Conservation (phyloP, 1,140 invertebrate genomes). For the Psilanteris sp. region DNA sequence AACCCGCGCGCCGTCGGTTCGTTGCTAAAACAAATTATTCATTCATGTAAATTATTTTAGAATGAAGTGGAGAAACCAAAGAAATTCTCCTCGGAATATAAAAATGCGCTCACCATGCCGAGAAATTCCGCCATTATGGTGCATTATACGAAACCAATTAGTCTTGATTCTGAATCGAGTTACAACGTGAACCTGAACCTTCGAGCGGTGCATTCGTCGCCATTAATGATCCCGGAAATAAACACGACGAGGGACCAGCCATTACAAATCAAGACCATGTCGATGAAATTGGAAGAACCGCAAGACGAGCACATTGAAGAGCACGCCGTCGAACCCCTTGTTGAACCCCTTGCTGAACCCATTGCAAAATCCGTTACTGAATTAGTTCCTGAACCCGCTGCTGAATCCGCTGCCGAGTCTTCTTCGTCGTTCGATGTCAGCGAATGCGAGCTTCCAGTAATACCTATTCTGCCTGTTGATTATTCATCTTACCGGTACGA, state of each 20-base stretch:
- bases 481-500: conserved; percentile 69
- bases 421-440: conserved; percentile 58
- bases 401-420: too few relatives aligned
- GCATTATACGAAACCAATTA: conserved; percentile 58
- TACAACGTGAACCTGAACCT: conserved; percentile 49
- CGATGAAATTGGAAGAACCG: not conserved
- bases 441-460: conserved; percentile 52
- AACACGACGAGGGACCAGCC: not conserved
- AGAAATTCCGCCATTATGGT: conserved; percentile 56
- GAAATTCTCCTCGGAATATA: conserved; percentile 7
- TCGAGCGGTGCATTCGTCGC: conserved; percentile 17
- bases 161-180: conserved; percentile 59
- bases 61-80: conserved; percentile 1
- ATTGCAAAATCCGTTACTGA: too few relatives aligned
- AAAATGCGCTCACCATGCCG: conserved; percentile 5
- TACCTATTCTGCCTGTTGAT: conserved; percentile 67
- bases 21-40: not conserved
- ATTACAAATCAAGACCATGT: not conserved
- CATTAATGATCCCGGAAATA: conserved; percentile 22
- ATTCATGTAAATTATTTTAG: conserved; percentile 8
- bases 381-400: too few relatives aligned
- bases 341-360: too few relatives aligned
- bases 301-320: too few relatives aligned
- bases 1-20: too few relatives aligned
- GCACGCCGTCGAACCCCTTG: too few relatives aligned